These are phyloP conservation scores for Bagarius yarrelli DNA, from an alignment of 2,113 vertebrate species.

Conservation along the genomic window DNA sequence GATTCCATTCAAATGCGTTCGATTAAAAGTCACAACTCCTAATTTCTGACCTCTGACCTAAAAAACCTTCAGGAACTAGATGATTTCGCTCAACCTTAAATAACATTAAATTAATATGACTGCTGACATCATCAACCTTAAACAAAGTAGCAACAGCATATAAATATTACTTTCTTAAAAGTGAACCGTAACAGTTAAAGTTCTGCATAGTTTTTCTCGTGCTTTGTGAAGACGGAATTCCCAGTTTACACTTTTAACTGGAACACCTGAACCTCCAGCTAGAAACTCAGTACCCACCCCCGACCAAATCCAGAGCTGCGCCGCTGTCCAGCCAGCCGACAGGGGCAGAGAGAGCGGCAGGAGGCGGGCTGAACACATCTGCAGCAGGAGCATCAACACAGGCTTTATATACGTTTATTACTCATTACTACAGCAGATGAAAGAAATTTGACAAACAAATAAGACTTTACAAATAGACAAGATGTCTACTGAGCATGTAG, in stretches of 20 bases:
- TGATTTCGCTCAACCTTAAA: background rate
- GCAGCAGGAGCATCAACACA: constrained; percentile 54
- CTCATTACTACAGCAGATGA: background rate
- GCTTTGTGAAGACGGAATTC: background rate
- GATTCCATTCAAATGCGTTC: background rate
- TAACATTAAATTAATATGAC: background rate
- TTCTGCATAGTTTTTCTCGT: too few species aligned
- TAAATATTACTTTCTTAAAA: background rate
- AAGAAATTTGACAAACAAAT: background rate
- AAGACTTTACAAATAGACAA: background rate
- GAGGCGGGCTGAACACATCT: constrained; percentile 85
- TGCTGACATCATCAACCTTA: background rate
- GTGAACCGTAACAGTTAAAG: too few species aligned
- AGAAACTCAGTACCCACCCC: constrained; percentile 84
- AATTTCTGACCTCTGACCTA: background rate
- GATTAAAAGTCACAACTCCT: background rate
- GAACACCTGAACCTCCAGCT: background rate
- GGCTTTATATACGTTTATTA: background rate
- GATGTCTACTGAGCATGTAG: background rate
- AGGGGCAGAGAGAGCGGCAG: constrained; percentile 79
- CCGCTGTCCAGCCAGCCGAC: constrained; percentile 85
- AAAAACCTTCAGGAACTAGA: background rate
- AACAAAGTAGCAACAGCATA: background rate
- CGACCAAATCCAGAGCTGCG: constrained; percentile 90
- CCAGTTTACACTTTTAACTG: constrained; percentile 7